Percentiles rank a stretch among this genome's conserved stretches.
phyloP scores from a whole-genome alignment of 2,113 vertebrate genomes.

The Chionodraco myersi region DNA sequence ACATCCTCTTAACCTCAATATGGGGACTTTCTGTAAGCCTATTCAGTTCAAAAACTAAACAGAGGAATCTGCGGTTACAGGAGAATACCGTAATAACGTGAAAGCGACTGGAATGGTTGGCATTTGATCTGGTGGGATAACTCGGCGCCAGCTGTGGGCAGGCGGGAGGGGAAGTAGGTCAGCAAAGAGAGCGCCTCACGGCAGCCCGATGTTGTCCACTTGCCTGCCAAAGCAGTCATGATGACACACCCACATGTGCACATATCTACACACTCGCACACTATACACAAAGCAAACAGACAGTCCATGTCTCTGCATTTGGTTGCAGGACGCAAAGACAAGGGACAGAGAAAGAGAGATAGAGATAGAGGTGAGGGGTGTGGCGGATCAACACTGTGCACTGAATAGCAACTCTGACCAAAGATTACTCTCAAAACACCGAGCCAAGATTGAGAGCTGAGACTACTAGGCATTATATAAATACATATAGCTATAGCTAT shows the following conservation, averaged over 20 bases:
- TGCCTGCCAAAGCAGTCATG: constrained; percentile 44
- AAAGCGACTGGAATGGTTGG: constrained; percentile 72
- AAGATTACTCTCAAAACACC: constrained; percentile 33
- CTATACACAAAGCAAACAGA: constrained; percentile 51
- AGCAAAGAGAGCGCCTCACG: constrained; percentile 66
- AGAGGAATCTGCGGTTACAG: constrained; percentile 33
- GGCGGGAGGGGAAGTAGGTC: constrained; percentile 79
- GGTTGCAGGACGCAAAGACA: constrained; percentile 48
- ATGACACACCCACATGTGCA: constrained; percentile 57
- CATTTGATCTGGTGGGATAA: constrained; percentile 74
- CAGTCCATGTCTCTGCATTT: constrained; percentile 55
- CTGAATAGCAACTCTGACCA: constrained; percentile 38
- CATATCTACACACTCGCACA: constrained; percentile 44
- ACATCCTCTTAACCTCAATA: constrained; percentile 37
- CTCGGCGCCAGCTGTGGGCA: constrained; percentile 75
- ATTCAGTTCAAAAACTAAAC: constrained; percentile 30
- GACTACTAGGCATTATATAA: constrained; percentile 13
- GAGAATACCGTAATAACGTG: constrained; percentile 54
- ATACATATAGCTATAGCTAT: constrained; percentile 19
- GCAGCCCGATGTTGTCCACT: constrained; percentile 48
- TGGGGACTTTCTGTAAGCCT: constrained; percentile 34
- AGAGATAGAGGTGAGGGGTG: constrained; percentile 10
- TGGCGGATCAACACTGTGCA: constrained; percentile 28
- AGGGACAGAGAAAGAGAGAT: constrained; percentile 14
- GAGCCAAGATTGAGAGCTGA: constrained; percentile 5